Conservation (phyloP, 2,888 invertebrate genomes). For the Zeuzera pyrina region DNA sequence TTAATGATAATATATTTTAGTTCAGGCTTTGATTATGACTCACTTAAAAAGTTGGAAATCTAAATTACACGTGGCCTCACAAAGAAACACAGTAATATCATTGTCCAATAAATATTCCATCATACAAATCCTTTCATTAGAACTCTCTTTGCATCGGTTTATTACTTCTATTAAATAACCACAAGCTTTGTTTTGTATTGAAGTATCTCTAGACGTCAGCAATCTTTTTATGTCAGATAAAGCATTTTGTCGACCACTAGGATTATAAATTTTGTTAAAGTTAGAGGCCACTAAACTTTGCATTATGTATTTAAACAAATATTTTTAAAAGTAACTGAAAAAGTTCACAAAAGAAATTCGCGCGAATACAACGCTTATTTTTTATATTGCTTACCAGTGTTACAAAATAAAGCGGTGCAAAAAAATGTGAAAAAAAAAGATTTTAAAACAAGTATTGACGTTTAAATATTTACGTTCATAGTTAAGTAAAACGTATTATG, state of each 20-base stretch:
- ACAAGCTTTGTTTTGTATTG: constrained; percentile 54
- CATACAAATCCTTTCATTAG: constrained; percentile 37
- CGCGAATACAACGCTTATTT: not conserved
- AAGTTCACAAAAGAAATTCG: not conserved
- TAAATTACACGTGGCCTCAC: constrained; percentile 59
- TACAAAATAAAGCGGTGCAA: no score
- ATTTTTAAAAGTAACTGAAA: constrained; percentile 10
- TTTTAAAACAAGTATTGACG: no score
- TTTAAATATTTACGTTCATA: no score
- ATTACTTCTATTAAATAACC: constrained; percentile 52
- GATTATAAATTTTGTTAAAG: constrained; percentile 55
- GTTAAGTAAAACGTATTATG: no score
- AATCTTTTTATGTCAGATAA: constrained; percentile 55
- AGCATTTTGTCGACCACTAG: constrained; percentile 48
- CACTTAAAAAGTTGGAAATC: constrained; percentile 54
- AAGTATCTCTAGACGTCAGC: constrained; percentile 49
- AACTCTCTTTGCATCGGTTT: constrained; percentile 36
- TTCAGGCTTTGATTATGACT: no score
- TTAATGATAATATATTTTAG: no score
- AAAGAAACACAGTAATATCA: constrained; percentile 57
- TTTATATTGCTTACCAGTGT: no score
- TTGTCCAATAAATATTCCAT: constrained; percentile 53
- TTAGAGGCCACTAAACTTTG: constrained; percentile 46
- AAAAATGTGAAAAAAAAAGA: no score
- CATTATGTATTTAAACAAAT: constrained; percentile 24